Percentiles rank a stretch among this genome's conserved stretches.
These are phyloP conservation scores for Scaptomyza hsui DNA, from an alignment of 1,140 invertebrate genomes.

Conservation along the genomic window DNA sequence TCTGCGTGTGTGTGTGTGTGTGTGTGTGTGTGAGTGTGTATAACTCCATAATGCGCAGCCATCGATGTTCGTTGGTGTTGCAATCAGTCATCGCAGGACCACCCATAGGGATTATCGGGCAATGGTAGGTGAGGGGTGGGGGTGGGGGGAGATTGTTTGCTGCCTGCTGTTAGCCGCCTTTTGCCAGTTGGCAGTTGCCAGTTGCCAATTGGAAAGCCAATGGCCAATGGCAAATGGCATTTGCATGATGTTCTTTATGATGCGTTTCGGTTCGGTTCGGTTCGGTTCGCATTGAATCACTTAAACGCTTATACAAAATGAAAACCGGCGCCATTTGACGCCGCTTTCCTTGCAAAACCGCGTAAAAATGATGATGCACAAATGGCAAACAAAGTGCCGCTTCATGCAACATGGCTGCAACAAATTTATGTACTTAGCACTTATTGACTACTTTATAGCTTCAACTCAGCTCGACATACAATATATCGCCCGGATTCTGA, in stretches of 20 bases:
- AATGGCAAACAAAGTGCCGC: slow-evolving; percentile 33
- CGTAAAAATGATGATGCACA: slow-evolving; percentile 36
- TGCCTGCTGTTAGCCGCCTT: not conserved
- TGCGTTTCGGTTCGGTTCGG: not conserved
- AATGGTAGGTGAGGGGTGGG: no score
- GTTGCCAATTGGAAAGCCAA: slow-evolving; percentile 6
- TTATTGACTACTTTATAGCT: not conserved
- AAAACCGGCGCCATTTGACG: not conserved
- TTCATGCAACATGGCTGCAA: slow-evolving; percentile 4
- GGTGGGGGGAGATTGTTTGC: no score
- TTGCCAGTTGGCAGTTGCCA: not conserved
- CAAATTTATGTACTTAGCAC: slow-evolving; percentile 28
- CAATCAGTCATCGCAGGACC: slow-evolving; percentile 2
- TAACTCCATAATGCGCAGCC: slow-evolving; percentile 8
- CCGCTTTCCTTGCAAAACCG: not conserved
- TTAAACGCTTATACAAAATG: slow-evolving; percentile 58
- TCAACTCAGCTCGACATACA: not conserved
- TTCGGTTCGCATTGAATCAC: slow-evolving; percentile 48
- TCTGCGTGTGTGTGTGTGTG: no score
- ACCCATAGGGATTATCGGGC: not conserved
- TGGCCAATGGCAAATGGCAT: slow-evolving; percentile 19
- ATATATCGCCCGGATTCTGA: slow-evolving; percentile 1
- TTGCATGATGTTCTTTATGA: slow-evolving; percentile 18
- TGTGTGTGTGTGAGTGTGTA: no score
- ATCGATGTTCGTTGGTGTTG: slow-evolving; percentile 8